These are phyloP conservation scores for Micoletzkya japonica DNA, from an alignment of 2,888 invertebrate species.

Conservation along the genomic window DNA sequence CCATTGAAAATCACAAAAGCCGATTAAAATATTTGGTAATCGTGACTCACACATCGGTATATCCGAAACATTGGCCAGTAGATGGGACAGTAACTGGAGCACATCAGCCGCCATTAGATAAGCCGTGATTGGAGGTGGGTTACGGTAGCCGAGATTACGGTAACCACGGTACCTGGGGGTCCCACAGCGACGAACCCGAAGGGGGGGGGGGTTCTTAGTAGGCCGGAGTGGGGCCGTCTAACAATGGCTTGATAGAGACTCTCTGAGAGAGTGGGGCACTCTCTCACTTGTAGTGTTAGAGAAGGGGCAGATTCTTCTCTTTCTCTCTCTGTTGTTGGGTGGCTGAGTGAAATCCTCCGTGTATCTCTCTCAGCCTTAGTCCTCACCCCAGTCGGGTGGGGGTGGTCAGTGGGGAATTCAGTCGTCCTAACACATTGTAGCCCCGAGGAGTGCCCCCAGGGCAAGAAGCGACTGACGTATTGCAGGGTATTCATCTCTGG, in stretches of 20 bases:
- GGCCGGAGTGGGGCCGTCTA: slow-evolving; percentile 2
- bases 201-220: background rate
- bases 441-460: too few relatives aligned
- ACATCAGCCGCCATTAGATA: slow-evolving; percentile 56
- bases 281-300: too few relatives aligned
- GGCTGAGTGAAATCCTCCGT: slow-evolving; percentile 26
- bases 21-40: background rate
- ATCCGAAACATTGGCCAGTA: slow-evolving; percentile 61
- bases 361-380: too few relatives aligned
- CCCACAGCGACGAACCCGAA: slow-evolving; percentile 14
- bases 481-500: too few relatives aligned
- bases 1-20: background rate
- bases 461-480: too few relatives aligned
- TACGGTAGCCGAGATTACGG: background rate
- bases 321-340: background rate
- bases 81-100: slow-evolving; percentile 59
- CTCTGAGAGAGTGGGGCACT: background rate
- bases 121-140: background rate
- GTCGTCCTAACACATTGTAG: too few relatives aligned
- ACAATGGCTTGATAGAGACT: slow-evolving; percentile 24
- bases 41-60: slow-evolving; percentile 30
- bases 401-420: too few relatives aligned
- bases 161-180: background rate
- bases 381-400: too few relatives aligned
- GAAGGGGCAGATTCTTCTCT: too few relatives aligned